Evolutionary conservation across 2,113 vertebrate genomes (phyloP), one percentile per base, ranked within the genome.

Genomic region (Odontophorus gujanensis): DNA sequence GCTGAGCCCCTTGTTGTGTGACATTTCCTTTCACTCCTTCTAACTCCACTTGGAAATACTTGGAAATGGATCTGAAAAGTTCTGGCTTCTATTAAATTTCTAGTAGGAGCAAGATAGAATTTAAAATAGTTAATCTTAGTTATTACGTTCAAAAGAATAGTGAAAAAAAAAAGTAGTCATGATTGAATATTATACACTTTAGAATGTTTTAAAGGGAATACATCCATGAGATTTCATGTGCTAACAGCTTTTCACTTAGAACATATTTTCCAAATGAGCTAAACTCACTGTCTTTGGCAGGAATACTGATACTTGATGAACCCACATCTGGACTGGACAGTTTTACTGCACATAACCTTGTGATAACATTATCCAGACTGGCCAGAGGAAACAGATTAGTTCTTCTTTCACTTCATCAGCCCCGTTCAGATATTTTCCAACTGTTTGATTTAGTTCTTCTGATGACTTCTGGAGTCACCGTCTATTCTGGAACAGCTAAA

Each of bases 261-360:
- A 83, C 10, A 9, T 63, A 43, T 75, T 84, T 96, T 94, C 53
- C 48, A 88, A 81, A 87, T n/a, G 58, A 75, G 43, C 57, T 97
- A 43, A 90, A 81, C 47, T 82, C 57, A 83, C 42, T 88, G 32
- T 89, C 18, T 86, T 77, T 93, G 87, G 53, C 96, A 99, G 99
- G 99, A 62, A 99, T 99, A 95, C 97, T 99, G 66, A 98, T 99
- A 78, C 97, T 99, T 90, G 99, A 99, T 55, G 99, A 99, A 83
- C 99, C 99, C 72, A 99, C 99, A 5, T 99, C 99, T 18, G 99
- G 99, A 71, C 96, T 99, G n/a, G 99, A 99, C 97, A 99, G 99
- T 94, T 99, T 99, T 96, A 99, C 98, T 0, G 99, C 99, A 65
- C 99, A 99, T 96, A 99, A 99, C 96, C 98, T 99, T 96, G 98